These are phyloP conservation scores for Ennomos fuscantarius DNA, from an alignment of 2,888 invertebrate genomes.

Conservation along the genomic window DNA sequence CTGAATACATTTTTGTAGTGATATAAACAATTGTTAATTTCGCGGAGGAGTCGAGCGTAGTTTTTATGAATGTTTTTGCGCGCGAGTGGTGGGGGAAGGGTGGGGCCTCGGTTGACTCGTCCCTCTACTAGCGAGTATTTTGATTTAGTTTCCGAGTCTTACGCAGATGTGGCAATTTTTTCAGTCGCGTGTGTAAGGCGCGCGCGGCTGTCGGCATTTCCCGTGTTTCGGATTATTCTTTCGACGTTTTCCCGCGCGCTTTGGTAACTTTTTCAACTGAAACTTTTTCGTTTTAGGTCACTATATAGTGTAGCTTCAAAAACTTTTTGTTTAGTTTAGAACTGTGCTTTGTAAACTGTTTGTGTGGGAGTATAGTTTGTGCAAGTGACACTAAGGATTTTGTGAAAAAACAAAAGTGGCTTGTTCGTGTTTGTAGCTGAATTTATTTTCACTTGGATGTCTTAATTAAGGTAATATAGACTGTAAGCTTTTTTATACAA, in stretches of 20 bases:
- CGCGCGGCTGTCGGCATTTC: constrained; percentile 72
- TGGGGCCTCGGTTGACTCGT: constrained; percentile 80
- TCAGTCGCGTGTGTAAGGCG: constrained; percentile 81
- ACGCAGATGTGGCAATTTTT: constrained; percentile 83
- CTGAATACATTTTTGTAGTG: constrained; percentile 71
- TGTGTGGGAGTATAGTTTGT: constrained; percentile 47
- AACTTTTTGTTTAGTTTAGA: constrained; percentile 49
- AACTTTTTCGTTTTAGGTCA: constrained; percentile 63
- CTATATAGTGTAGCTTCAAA: constrained; percentile 26
- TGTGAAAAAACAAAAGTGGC: constrained; percentile 52
- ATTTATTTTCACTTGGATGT: constrained; percentile 69
- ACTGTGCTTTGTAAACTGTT: constrained; percentile 48
- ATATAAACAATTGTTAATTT: constrained; percentile 82
- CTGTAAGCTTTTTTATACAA: constrained; percentile 5
- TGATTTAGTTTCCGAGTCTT: constrained; percentile 85
- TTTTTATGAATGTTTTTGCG: constrained; percentile 85
- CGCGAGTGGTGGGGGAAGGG: constrained; percentile 77
- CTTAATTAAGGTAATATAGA: constrained; percentile 72
- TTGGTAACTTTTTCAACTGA: constrained; percentile 48
- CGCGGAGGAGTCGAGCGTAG: constrained; percentile 73
- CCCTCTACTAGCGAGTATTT: constrained; percentile 84
- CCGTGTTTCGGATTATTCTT: constrained; percentile 58
- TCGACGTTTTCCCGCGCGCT: constrained; percentile 61
- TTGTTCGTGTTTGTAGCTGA: constrained; percentile 49
- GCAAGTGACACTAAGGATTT: constrained; percentile 62